Evolutionary conservation across 1,140 invertebrate species (phyloP).

Genomic region (Heliothis subflexa): DNA sequence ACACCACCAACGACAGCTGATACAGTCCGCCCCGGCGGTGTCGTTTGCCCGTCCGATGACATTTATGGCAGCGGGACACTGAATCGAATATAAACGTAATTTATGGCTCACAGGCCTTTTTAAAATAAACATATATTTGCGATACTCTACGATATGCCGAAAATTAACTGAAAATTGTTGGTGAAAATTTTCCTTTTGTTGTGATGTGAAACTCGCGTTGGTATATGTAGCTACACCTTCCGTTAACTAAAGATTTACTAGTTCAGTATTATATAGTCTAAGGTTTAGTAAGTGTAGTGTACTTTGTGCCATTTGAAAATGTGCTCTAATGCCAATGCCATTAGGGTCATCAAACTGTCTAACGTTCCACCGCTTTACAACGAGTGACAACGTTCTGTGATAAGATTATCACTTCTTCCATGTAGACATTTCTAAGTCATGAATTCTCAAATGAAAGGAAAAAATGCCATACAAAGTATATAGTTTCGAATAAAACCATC

Average conservation of each 20-base stretch:
- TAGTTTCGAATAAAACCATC: too few relatives aligned
- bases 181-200: background rate
- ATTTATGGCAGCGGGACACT: constrained; percentile 45
- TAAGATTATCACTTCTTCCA: too few relatives aligned
- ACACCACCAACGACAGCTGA: constrained; percentile 42
- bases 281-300: too few relatives aligned
- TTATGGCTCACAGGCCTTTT: constrained; percentile 43
- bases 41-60: constrained; percentile 50
- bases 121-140: constrained; percentile 38
- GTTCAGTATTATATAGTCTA: too few relatives aligned
- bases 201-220: background rate
- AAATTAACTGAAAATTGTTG: constrained; percentile 26
- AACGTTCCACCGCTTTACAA: too few relatives aligned
- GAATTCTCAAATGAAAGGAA: too few relatives aligned
- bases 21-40: constrained; percentile 45
- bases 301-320: too few relatives aligned
- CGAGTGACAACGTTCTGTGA: too few relatives aligned
- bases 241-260: background rate
- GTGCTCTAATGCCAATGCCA: too few relatives aligned
- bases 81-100: constrained; percentile 46
- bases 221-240: background rate
- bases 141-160: constrained; percentile 3
- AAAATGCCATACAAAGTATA: too few relatives aligned
- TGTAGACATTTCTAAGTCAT: too few relatives aligned
- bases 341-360: too few relatives aligned